Conservation (phyloP, 2,888 invertebrate genomes). For the Machimus atricapillus region DNA sequence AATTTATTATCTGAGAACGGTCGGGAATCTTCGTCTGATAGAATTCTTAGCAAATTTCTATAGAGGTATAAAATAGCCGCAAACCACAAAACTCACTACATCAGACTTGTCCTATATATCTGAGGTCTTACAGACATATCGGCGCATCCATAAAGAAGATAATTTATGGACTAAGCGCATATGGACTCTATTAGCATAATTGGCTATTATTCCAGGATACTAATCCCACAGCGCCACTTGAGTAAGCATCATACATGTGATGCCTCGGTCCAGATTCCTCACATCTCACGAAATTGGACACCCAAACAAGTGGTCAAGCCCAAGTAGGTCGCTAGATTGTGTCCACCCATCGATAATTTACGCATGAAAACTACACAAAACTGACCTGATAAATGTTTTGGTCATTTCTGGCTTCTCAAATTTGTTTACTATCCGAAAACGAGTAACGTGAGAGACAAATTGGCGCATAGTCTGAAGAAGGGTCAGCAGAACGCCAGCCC, state of each 20-base stretch:
- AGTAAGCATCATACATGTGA: conserved; percentile 43
- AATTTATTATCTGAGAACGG: not conserved
- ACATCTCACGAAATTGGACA: conserved; percentile 5
- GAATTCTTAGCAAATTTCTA: not conserved
- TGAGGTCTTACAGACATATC: not conserved
- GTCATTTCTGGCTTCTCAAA: conserved; percentile 11
- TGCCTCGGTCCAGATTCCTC: not conserved
- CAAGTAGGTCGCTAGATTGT: not conserved
- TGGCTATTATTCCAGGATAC: conserved; percentile 3
- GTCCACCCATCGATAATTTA: conserved; percentile 21
- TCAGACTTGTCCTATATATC: not conserved
- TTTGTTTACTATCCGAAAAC: conserved; percentile 19
- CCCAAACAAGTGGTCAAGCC: conserved; percentile 25
- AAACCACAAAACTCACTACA: not conserved
- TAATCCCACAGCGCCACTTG: conserved; percentile 45
- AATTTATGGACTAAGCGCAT: not conserved
- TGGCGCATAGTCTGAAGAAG: conserved; percentile 8
- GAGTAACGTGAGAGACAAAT: conserved; percentile 41
- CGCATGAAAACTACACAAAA: not conserved
- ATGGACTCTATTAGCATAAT: conserved; percentile 31
- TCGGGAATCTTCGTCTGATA: not conserved
- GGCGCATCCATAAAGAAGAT: conserved; percentile 19
- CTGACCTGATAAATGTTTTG: not conserved
- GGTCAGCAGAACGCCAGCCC: not conserved
- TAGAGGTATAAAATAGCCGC: not conserved